phyloP scores from a whole-genome alignment of 2,888 invertebrate species.

The Drosophila prostipennis region DNA sequence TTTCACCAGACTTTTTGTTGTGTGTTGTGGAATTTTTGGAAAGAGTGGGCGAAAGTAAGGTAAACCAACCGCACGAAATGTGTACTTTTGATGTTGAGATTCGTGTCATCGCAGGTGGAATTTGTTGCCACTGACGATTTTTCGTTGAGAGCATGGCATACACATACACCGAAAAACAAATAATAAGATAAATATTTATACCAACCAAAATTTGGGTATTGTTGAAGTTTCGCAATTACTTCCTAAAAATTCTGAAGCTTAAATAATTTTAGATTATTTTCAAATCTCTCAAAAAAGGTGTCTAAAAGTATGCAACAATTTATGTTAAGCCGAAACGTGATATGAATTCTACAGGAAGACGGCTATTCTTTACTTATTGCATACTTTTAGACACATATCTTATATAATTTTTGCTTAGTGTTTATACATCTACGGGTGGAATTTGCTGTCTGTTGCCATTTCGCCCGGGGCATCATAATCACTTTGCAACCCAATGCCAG shows the following conservation, averaged over 20 bases:
- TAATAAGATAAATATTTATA: neutral
- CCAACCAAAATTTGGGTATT: neutral
- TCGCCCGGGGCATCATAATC: constrained; percentile 55
- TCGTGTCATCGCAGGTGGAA: constrained; percentile 35
- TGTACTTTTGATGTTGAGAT: constrained; percentile 36
- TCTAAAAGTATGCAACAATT: too few species aligned
- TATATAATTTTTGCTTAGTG: neutral
- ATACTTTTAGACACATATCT: too few species aligned
- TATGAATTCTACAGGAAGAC: too few species aligned
- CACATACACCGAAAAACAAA: neutral
- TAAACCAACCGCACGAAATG: constrained; percentile 14
- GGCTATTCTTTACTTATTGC: too few species aligned
- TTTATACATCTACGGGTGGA: neutral
- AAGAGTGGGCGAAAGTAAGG: neutral
- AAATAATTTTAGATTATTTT: too few species aligned
- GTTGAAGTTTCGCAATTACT: too few species aligned
- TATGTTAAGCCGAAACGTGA: too few species aligned
- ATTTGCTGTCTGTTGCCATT: constrained; percentile 20
- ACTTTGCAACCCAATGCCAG: constrained; percentile 59
- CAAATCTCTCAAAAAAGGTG: too few species aligned
- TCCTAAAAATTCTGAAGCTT: too few species aligned
- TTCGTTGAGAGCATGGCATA: neutral
- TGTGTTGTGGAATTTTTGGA: neutral
- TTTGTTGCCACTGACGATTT: constrained; percentile 15
- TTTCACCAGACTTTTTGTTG: neutral